Percentiles rank a stretch among this genome's conserved stretches.
These are phyloP conservation scores for Threskiornis aethiopicus DNA, from an alignment of 2,797 vertebrate species.

Conservation along the genomic window DNA sequence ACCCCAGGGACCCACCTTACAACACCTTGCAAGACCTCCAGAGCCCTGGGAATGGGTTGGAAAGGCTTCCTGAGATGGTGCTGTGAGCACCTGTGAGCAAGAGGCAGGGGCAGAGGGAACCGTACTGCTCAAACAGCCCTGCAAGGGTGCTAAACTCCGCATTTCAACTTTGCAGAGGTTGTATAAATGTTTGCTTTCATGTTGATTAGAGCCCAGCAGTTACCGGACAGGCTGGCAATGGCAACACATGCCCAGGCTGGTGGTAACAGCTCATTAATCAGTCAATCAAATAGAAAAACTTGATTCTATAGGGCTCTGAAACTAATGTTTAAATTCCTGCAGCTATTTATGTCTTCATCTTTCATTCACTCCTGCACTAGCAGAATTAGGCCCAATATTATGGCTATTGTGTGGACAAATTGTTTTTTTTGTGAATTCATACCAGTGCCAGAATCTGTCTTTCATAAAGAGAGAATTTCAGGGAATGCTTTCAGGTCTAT, in stretches of 20 bases:
- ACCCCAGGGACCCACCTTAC: not conserved
- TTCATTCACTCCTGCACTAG: not conserved
- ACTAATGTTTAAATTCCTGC: not conserved
- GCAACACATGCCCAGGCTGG: not conserved
- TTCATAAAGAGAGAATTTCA: not conserved
- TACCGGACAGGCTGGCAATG: not conserved
- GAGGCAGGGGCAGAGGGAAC: not conserved
- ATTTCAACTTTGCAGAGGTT: not conserved
- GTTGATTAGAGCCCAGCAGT: not conserved
- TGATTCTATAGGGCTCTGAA: not conserved
- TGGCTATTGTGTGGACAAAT: not conserved
- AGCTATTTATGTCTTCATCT: not conserved
- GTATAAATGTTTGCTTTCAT: not conserved
- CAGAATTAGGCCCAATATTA: not conserved
- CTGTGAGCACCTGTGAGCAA: not conserved
- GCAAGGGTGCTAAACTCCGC: accelerated
- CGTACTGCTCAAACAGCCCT: not conserved
- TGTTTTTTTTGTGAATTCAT: not conserved
- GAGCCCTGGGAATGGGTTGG: not conserved
- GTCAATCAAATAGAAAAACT: not conserved
- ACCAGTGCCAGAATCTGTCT: not conserved
- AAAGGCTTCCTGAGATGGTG: not conserved
- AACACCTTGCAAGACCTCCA: not conserved
- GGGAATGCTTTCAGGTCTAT: not conserved
- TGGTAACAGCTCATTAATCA: not conserved